Base-by-base conservation (phyloP, 2,888 invertebrate genomes). In the Sipha maydis region DNA sequence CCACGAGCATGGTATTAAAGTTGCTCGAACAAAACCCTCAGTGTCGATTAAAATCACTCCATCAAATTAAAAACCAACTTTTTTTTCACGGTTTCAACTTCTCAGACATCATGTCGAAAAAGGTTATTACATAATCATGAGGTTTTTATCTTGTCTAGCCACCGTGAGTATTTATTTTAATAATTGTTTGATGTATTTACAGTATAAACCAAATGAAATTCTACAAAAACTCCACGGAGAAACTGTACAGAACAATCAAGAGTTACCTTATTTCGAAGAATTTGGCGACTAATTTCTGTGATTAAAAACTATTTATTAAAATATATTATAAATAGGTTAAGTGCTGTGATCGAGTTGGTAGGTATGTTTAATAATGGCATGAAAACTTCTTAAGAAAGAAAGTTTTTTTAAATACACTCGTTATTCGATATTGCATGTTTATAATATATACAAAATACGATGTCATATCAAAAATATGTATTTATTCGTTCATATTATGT, bases 81-180 rank as follows among this genome's bases (percentile, higher is more conserved):
- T 88, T 88, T 82, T 88, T 88, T 31, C 82, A 88, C 67, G 75
- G 75, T 67, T 82, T 88, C 21, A 25, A 82, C 61, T 88, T 88
- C 75, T 61, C 75, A 7, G 82, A 67, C 19, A 67, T 88, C 31
- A 14, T 5, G 3, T 76, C 75, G 5, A 88, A 88, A 82, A 88
- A 82, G 31, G 88, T 88, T 19, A n/a, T 9, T 77, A 4, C 1
- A 48, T 2, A 4, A 75, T 75, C 21, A 17, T 77, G 8, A n/a
- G 19, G 19, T 79, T 34, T 19, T 67, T 41, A 61, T 61, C 61
- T 61, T 21, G 21, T 25, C 61, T 19, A 34, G 34, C 34, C 19
- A 7, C 19, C 8, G 14, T 8, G 2, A 11, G 4, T 41, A 3
- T 71, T 69, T 69, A n/a, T 28, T 69, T 61, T 21, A 1, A 48